These are phyloP conservation scores for Crepidodera aurea DNA, from an alignment of 2,888 invertebrate genomes.

Conservation along the genomic window DNA sequence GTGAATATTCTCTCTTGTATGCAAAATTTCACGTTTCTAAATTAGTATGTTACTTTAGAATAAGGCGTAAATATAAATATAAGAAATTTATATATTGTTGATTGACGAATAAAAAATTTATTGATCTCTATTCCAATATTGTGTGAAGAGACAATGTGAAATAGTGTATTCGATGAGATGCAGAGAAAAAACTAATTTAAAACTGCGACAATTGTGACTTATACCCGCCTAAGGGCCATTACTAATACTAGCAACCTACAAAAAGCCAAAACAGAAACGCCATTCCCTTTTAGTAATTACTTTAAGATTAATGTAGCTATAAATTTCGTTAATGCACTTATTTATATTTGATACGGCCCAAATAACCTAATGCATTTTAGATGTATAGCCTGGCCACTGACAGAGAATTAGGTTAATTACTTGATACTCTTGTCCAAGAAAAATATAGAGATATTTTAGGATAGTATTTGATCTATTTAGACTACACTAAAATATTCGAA, in stretches of 20 bases:
- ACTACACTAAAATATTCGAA: background rate
- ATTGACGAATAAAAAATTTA: no score
- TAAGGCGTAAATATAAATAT: no score
- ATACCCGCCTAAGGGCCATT: no score
- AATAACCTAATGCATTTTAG: constrained; percentile 7
- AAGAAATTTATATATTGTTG: no score
- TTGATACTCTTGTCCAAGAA: background rate
- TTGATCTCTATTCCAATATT: no score
- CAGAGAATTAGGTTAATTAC: constrained; percentile 11
- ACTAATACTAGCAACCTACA: background rate
- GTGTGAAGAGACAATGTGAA: no score
- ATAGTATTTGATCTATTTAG: background rate
- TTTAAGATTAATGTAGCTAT: background rate
- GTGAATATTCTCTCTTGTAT: no score
- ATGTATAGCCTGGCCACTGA: background rate
- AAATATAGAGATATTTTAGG: constrained; percentile 21
- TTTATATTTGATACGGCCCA: constrained; percentile 2
- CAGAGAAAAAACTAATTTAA: no score
- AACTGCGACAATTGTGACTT: no score
- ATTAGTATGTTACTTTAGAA: no score
- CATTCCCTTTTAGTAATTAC: background rate
- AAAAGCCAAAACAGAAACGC: background rate
- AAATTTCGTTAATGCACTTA: constrained; percentile 8
- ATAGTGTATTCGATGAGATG: no score
- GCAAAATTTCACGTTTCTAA: no score